Evolutionary conservation across 2,888 invertebrate species (phyloP).

Genomic region (Mythimna lalbum): DNA sequence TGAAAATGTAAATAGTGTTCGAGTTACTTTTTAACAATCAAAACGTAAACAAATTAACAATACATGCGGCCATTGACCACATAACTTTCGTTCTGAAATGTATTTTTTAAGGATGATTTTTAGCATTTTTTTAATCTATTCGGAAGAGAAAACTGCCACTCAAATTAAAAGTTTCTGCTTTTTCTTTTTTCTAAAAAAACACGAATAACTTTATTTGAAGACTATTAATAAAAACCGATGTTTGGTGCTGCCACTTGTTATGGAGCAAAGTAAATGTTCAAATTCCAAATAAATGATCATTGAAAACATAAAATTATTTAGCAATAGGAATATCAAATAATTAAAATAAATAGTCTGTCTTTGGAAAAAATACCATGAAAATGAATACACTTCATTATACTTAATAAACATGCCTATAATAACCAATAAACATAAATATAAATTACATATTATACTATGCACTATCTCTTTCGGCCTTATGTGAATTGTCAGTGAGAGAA

Average conservation of each 20-base stretch:
- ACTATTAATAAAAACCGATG: neutral
- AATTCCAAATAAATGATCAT: too few species aligned
- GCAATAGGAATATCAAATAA: neutral
- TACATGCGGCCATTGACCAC: slow-evolving; percentile 79
- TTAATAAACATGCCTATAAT: slow-evolving; percentile 22
- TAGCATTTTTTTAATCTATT: neutral
- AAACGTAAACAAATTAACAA: slow-evolving; percentile 79
- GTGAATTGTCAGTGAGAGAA: slow-evolving; percentile 1
- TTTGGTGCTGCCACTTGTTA: neutral
- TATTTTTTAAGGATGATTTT: neutral
- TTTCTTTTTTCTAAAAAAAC: too few species aligned
- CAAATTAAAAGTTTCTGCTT: neutral
- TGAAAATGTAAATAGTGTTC: slow-evolving; percentile 40
- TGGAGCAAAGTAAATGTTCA: too few species aligned
- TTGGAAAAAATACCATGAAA: slow-evolving; percentile 23
- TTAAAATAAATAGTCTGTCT: neutral
- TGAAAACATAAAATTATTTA: neutral
- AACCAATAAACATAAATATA: slow-evolving; percentile 14
- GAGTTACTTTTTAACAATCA: slow-evolving; percentile 55
- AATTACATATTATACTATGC: slow-evolving; percentile 11
- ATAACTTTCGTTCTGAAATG: slow-evolving; percentile 63
- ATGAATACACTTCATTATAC: slow-evolving; percentile 25
- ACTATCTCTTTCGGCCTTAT: slow-evolving; percentile 41
- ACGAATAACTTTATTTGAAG: neutral
- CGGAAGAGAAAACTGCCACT: neutral